Evolutionary conservation across 2,113 vertebrate species (phyloP).

Genomic region (Cyanoramphus novaezelandiae): DNA sequence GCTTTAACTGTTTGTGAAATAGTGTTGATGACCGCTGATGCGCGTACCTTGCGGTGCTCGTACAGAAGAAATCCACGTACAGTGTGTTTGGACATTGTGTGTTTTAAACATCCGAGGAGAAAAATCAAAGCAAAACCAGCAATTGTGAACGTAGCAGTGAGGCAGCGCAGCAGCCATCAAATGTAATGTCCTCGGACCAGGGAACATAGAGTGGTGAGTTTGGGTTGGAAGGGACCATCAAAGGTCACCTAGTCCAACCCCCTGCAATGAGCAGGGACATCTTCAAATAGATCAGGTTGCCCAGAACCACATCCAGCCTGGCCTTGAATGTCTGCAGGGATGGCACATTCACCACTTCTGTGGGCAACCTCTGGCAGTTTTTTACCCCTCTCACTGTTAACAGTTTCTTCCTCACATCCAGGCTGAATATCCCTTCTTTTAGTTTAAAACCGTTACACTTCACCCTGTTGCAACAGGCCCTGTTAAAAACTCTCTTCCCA

Average conservation of each 20-base stretch:
- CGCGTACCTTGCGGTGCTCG: fast-evolving
- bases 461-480: background rate
- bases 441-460: background rate
- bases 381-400: background rate
- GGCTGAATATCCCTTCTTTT: background rate
- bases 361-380: background rate
- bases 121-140: fast-evolving
- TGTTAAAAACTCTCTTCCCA: background rate
- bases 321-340: background rate
- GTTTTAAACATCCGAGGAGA: fast-evolving
- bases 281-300: background rate
- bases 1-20: background rate
- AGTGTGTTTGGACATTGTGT: fast-evolving
- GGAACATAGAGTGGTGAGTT: fast-evolving
- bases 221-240: background rate
- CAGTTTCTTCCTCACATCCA: background rate
- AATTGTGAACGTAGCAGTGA: fast-evolving
- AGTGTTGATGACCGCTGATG: fast-evolving
- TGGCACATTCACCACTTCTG: background rate
- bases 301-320: background rate
- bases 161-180: fast-evolving
- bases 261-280: background rate
- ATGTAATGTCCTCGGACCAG: fast-evolving
- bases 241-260: background rate
- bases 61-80: fast-evolving